Percentiles rank a stretch among this genome's conserved stretches.
Conservation (phyloP, 30 jellyfish, hydroid and myxozoan species). For the Clytia hemisphaerica region DNA sequence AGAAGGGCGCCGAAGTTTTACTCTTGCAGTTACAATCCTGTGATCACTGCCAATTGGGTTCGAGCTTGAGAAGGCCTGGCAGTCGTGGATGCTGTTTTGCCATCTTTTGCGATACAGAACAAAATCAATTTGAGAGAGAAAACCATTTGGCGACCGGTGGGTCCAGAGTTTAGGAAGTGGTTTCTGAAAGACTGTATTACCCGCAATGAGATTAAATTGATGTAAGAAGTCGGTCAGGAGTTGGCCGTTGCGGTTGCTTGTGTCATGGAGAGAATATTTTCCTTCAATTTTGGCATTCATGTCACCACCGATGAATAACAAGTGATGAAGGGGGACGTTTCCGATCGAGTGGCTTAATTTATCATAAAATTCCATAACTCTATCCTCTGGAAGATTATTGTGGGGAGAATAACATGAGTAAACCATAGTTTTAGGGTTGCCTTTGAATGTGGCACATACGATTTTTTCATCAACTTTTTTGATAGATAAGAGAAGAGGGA, state of each 20-base stretch:
- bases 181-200: neutral
- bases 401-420: neutral
- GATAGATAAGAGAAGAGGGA: neutral
- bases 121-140: too few relatives aligned
- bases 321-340: neutral
- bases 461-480: neutral
- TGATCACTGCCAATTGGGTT: constrained; percentile 2
- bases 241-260: neutral
- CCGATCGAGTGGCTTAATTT: neutral
- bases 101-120: too few relatives aligned
- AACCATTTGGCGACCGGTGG: neutral
- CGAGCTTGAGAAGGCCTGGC: too few relatives aligned
- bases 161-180: neutral
- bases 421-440: constrained; percentile 3
- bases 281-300: neutral
- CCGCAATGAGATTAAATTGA: too few relatives aligned
- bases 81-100: too few relatives aligned
- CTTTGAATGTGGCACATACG: neutral
- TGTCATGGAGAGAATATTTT: neutral
- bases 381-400: neutral
- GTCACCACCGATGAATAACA: neutral
- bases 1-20: too few relatives aligned
- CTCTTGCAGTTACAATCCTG: neutral
- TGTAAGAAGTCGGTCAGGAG: neutral
- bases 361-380: neutral